Conservation (phyloP, 1,140 invertebrate species). For the Triops longicaudatus region DNA sequence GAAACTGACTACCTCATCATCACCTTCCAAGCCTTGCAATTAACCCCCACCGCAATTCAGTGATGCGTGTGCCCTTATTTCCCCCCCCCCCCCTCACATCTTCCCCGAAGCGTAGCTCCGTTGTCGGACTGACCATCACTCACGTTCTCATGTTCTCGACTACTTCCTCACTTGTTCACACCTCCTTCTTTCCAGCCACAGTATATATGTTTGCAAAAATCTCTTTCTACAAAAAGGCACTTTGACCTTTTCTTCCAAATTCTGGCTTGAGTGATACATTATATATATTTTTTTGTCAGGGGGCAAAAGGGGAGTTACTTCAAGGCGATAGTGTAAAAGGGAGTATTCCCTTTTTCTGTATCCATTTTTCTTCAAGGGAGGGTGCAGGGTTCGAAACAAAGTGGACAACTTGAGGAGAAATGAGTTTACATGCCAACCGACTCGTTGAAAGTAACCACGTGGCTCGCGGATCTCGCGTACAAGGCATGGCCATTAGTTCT, state of each 20-base stretch:
- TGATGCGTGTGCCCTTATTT: background rate
- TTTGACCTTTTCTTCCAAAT: background rate
- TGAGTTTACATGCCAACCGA: background rate
- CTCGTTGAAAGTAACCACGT: constrained; percentile 6
- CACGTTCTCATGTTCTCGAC: background rate
- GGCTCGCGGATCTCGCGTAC: background rate
- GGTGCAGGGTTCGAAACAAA: background rate
- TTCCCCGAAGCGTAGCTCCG: background rate
- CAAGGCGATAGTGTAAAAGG: background rate
- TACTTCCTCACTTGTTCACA: background rate
- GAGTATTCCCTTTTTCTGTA: background rate
- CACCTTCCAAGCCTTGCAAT: background rate
- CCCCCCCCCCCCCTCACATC: background rate
- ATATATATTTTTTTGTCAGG: no score
- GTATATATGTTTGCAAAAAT: background rate
- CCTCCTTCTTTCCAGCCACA: background rate
- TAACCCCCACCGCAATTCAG: background rate
- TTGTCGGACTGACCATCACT: background rate
- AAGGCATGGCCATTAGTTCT: constrained; percentile 11
- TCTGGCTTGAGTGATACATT: background rate
- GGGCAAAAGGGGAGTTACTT: background rate
- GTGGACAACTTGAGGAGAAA: background rate
- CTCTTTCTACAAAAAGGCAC: background rate
- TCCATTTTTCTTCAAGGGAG: background rate
- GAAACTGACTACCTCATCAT: constrained; percentile 12